Evolutionary conservation across 2,888 invertebrate genomes (phyloP).

Genomic region (Pocota personata): DNA sequence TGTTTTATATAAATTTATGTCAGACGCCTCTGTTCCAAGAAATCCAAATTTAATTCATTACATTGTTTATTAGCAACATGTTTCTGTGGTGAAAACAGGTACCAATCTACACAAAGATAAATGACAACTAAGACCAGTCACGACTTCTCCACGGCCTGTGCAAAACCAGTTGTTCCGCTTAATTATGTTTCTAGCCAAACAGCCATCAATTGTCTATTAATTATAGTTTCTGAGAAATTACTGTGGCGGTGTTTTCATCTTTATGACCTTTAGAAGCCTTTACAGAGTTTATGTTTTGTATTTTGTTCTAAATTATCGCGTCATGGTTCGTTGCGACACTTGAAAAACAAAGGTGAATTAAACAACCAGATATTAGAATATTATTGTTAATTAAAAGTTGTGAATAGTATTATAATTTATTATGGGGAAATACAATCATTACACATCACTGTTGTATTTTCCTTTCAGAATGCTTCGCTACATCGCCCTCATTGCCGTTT

Average conservation of each 20-base stretch:
- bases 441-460: not conserved
- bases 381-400: not conserved
- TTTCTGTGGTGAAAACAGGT: constrained; percentile 7
- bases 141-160: not conserved
- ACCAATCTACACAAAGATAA: constrained; percentile 8
- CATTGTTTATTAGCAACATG: not conserved
- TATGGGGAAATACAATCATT: not conserved
- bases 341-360: not conserved
- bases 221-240: not conserved
- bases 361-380: not conserved
- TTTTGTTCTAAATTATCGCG: not conserved
- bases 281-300: not conserved
- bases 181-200: constrained; percentile 30
- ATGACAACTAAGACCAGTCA: constrained; percentile 27
- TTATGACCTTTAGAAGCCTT: constrained; percentile 7
- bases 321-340: not conserved
- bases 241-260: not conserved
- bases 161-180: constrained; percentile 28
- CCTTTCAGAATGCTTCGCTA: constrained; percentile 78
- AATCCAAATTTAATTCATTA: not conserved
- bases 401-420: not conserved
- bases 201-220: not conserved
- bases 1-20: no score
- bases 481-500: constrained; percentile 76
- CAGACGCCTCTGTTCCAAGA: not conserved